Base-by-base conservation (phyloP, 2,113 vertebrate genomes). In the Mus pahari region DNA sequence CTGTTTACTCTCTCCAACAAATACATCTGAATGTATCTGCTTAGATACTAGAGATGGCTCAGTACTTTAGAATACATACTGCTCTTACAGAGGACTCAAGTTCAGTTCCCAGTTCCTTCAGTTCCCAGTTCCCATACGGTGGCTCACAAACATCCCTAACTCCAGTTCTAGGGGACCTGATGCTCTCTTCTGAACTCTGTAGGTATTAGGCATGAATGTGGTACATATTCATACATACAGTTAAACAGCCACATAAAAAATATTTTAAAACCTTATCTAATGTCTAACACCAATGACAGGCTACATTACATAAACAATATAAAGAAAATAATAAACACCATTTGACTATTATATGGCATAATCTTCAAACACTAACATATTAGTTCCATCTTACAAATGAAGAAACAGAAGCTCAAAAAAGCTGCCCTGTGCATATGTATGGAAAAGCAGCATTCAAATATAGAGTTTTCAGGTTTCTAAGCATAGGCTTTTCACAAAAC, bases 341-440 rank as follows among this genome's bases (percentile, higher is more conserved):
- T 12, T 82, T 82, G 36, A 58, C 12, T 71, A 64, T 90, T 68
- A 94, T 81, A 75, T 84, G 36, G 89, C 26, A 42, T 48, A 90
- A 83, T 90, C 50, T 22, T 94, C 71, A 66, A 55, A 77, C 66
- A 90, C 0, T 93, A 60, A 58, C 45, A 88, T 70, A 94, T 90
- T 81, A 90, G 24, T 1, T 28, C 39, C 31, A 79, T 74, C 82
- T 92, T 78, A 91, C 22, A 95, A 31, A 94, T 74, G 60, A 96
- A 81, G 13, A 97, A 94, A 96, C 45, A 66, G 39, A 96, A 16
- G 39, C 26, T 93, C 64, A 48, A 48, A 48, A 48, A 48, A 48
- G 48, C 48, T 48, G 7, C 48, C 48, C 48, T 48, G 48, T 48
- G 36, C 70, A 88, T 89, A 31, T 45, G 39, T 84, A 70, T 33